Evolutionary conservation across 2,113 vertebrate species (phyloP).

Genomic region (Cranoglanis bouderius): DNA sequence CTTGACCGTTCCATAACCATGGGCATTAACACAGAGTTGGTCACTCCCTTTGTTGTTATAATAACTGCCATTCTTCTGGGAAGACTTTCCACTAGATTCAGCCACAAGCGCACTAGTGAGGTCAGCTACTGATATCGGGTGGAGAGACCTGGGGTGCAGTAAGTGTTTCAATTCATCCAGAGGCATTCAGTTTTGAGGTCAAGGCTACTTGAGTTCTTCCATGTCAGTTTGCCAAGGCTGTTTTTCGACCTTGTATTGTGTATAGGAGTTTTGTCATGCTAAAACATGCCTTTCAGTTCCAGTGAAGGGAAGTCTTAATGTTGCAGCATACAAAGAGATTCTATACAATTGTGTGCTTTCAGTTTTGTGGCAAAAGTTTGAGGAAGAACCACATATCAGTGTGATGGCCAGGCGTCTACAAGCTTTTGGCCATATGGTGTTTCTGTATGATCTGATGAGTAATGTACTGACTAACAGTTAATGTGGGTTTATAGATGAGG

Average conservation of each 20-base stretch:
- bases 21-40: background rate
- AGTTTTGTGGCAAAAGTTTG: background rate
- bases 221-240: background rate
- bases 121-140: background rate
- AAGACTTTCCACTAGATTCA: background rate
- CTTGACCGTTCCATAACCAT: background rate
- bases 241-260: background rate
- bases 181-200: background rate
- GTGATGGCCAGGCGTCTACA: background rate
- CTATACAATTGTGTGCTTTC: background rate
- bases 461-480: background rate
- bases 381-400: background rate
- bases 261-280: background rate
- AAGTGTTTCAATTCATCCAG: background rate
- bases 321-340: background rate
- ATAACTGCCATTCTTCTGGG: background rate
- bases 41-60: too few species aligned
- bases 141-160: background rate
- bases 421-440: background rate
- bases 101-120: background rate
- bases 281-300: background rate
- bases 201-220: background rate
- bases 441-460: background rate
- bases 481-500: conserved; percentile 19
- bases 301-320: background rate